Evolutionary conservation across 1,140 invertebrate genomes (phyloP), one percentile per base, ranked within the genome.

Genomic region (Homarus americanus): DNA sequence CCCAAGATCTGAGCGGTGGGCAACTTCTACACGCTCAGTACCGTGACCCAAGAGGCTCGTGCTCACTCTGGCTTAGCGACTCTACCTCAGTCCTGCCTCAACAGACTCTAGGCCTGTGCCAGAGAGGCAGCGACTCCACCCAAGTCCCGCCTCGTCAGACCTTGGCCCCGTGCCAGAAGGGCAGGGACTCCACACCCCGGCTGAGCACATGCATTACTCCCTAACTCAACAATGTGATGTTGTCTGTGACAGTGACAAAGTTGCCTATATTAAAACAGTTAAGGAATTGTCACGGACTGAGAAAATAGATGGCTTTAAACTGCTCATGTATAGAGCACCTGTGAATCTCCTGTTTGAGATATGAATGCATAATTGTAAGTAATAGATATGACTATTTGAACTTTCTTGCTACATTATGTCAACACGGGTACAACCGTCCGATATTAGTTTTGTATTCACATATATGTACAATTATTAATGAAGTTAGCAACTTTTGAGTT

Each of bases 361-460:
- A 89, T 75, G 38, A 90, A 69, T 83, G 53, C 32, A 76, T 75
- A 90, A 36, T 83, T 44, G 41, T 83, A 83, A 78, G 69, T 73
- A 73, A 85, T 75, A 76, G 41, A 78, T 83, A 83, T 75, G 80
- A 63, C 44, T 75, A 75, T 40, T 63, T 90, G 80, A 82, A 79
- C 76, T 66, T 83, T 90, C 36, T 90, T 82, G 82, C 88, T 90
- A 83, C 82, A 83, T 90, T 90, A 58, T 79, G 87, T 83, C 80
- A 83, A 90, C 88, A 90, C 88, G 88, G 88, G 88, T 90, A 90
- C 80, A 82, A 41, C 88, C 88, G 88, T 90, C 88, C 88, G 88
- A 90, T 90, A 90, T 90, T 90, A 90, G 88, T 90, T 90, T 90
- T 90, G 80, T 90, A 90, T 90, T 90, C 80, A 83, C 49, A 66